phyloP scores from a whole-genome alignment of 2,113 vertebrate genomes.

The Echinops telfairi region DNA sequence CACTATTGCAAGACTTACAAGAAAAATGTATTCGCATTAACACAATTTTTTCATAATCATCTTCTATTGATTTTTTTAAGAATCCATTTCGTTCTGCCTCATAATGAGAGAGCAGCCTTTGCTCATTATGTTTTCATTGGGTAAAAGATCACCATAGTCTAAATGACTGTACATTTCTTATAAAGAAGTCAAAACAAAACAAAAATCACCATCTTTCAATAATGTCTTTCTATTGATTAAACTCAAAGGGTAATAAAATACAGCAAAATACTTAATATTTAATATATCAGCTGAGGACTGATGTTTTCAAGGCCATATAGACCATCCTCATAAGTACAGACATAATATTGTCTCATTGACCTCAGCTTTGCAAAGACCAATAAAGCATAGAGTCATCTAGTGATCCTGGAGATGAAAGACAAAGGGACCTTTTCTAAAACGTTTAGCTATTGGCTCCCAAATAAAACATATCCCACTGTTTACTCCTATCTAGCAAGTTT shows the following conservation, averaged over 20 bases:
- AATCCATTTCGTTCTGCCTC: constrained; percentile 83
- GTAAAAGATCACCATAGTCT: constrained; percentile 79
- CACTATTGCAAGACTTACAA: constrained; percentile 77
- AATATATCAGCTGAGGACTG: constrained; percentile 74
- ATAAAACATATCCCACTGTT: background rate
- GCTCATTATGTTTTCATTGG: constrained; percentile 86
- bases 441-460: background rate
- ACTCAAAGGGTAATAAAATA: constrained; percentile 79
- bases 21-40: constrained; percentile 78
- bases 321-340: background rate
- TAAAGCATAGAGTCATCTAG: background rate
- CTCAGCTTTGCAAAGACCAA: background rate
- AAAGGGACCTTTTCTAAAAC: background rate
- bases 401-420: background rate
- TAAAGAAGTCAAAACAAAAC: constrained; percentile 75
- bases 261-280: constrained; percentile 77
- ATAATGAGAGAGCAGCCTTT: constrained; percentile 80
- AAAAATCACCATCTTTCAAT: constrained; percentile 52
- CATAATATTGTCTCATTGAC: background rate
- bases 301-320: constrained; percentile 74
- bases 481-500: no score
- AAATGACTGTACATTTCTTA: constrained; percentile 69
- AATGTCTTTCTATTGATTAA: constrained; percentile 82
- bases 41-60: constrained; percentile 84
- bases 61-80: constrained; percentile 85